phyloP scores from a whole-genome alignment of 2,113 vertebrate genomes.

The Myotis lucifugus region DNA sequence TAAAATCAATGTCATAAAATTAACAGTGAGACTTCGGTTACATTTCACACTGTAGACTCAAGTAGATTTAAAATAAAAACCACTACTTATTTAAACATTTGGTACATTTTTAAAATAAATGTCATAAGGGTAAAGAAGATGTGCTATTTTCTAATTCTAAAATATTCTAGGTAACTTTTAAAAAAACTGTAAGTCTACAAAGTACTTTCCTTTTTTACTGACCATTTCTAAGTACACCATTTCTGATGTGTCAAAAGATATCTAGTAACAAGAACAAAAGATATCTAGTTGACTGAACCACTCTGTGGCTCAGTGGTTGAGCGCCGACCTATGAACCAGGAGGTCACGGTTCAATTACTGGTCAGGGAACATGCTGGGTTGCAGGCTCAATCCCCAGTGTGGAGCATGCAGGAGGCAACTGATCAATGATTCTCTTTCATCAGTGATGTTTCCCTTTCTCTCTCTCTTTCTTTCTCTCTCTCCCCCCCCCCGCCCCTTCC shows the following conservation, averaged over 20 bases:
- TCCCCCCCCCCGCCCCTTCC: too few species aligned
- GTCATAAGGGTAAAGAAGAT: neutral
- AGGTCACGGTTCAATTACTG: too few species aligned
- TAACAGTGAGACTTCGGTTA: slow-evolving; percentile 38
- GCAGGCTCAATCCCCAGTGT: too few species aligned
- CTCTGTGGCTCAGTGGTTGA: too few species aligned
- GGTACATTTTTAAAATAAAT: neutral
- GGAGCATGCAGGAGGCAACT: too few species aligned
- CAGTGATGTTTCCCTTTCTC: too few species aligned
- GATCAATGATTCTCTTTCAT: too few species aligned
- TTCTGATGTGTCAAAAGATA: neutral
- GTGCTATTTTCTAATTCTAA: slow-evolving; percentile 54
- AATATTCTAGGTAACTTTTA: slow-evolving; percentile 3
- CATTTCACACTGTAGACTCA: neutral
- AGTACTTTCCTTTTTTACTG: slow-evolving; percentile 2
- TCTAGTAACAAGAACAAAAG: neutral
- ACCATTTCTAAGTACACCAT: slow-evolving; percentile 15
- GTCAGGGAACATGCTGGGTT: too few species aligned
- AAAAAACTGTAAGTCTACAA: slow-evolving; percentile 1
- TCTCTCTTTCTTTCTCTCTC: too few species aligned
- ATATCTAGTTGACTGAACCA: too few species aligned
- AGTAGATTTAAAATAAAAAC: slow-evolving; percentile 9
- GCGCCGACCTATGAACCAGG: too few species aligned
- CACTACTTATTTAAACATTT: neutral
- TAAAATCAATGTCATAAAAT: slow-evolving; percentile 44